Evolutionary conservation across 2,113 vertebrate genomes (phyloP).

Genomic region (Plectropomus leopardus): DNA sequence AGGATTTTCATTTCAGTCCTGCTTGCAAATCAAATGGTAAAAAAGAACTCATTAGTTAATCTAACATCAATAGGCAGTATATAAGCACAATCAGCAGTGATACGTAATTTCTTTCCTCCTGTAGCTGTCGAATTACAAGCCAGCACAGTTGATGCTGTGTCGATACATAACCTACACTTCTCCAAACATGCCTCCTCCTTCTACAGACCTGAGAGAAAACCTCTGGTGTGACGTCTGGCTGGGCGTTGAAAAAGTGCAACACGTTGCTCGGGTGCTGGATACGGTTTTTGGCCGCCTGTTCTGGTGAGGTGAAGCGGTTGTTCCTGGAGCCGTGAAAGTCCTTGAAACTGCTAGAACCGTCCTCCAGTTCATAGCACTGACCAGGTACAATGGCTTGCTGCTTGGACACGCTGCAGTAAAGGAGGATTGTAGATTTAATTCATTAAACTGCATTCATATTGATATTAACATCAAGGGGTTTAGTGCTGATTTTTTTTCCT

Average conservation of each 20-base stretch:
- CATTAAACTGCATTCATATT: too few relatives aligned
- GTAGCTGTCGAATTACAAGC: background rate
- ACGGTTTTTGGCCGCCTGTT: conserved; percentile 96
- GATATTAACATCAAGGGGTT: too few relatives aligned
- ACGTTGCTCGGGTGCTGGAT: conserved; percentile 97
- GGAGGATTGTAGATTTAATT: background rate
- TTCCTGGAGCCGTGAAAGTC: conserved; percentile 95
- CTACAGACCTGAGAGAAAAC: conserved; percentile 90
- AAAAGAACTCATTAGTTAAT: too few relatives aligned
- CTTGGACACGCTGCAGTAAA: conserved; percentile 90
- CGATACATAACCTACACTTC: background rate
- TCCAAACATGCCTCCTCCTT: background rate
- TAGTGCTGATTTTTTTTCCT: too few relatives aligned
- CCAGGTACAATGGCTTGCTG: conserved; percentile 95
- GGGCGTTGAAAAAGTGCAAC: conserved; percentile 96
- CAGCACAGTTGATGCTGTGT: background rate
- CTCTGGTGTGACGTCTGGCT: conserved; percentile 90
- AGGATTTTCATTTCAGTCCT: too few relatives aligned
- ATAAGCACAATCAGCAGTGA: background rate
- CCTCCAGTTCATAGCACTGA: conserved; percentile 94
- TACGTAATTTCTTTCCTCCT: background rate
- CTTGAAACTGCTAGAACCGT: conserved; percentile 93
- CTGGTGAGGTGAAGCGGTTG: conserved; percentile 94
- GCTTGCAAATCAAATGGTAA: too few relatives aligned
- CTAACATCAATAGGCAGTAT: too few relatives aligned